Evolutionary conservation across 2,888 invertebrate genomes (phyloP), one percentile per base, ranked within the genome.

Genomic region (Augiades crinisus): DNA sequence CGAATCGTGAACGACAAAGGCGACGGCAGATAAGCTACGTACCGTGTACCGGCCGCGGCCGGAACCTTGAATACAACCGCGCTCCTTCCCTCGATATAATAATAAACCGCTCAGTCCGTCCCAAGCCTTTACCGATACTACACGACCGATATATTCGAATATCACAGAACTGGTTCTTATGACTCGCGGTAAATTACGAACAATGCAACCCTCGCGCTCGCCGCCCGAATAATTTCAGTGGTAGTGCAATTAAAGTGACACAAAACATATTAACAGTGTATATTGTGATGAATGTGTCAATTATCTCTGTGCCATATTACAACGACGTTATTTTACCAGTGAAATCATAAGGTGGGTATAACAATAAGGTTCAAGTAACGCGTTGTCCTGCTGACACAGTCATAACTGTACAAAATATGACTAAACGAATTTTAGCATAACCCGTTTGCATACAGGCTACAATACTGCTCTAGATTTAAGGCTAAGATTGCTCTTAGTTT

Each of bases 221-320:
- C 57, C 63, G 55, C 58, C 60, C 60, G 59, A 68, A 62, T 67
- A 63, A 67, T 16, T 33, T 40, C 19, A 50, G 59, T 61, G 56
- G 10, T 43, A 38, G 51, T 52, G 37, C 4, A 12, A 67, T 64
- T 70, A 62, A 65, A 78, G 82, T 81, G 81, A 79, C 70, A 75
- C 69, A 68, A 71, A 75, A 71, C 64, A 66, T 77, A 77, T 75
- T 56, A 33, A 65, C 60, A 73, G 84, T 83, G 85, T 74, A 76
- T 75, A 79, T 73, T 87, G 87, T 87, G 84, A 87, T 87, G 87
- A 81, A 77, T 78, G 88, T 86, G 87, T 76, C 73, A 81, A 75
- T 58, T 61, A 68, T 68, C 66, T 65, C 67, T 72, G 83, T 86
- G 84, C 77, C 81, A 81, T 81, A 80, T 64, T 74, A 72, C 74